These are phyloP conservation scores for Tricholaema leucomelas DNA, from an alignment of 2,113 vertebrate species.

Conservation along the genomic window DNA sequence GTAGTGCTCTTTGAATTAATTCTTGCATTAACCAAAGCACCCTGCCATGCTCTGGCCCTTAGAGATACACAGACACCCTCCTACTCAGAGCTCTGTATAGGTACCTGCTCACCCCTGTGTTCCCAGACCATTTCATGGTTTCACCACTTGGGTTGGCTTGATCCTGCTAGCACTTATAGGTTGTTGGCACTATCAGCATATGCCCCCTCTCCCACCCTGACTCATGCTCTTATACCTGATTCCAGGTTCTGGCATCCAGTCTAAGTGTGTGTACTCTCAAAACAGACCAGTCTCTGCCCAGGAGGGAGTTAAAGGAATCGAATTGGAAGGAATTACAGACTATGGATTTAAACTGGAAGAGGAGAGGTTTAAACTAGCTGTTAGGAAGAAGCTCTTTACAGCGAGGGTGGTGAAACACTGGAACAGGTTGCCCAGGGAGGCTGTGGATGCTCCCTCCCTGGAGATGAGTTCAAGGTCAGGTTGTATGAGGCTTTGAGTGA, in stretches of 20 bases:
- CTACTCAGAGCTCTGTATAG: neutral
- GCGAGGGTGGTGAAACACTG: no score
- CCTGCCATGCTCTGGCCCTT: accelerated
- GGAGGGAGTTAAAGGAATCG: neutral
- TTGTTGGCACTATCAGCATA: neutral
- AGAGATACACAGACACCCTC: neutral
- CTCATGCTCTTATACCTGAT: accelerated
- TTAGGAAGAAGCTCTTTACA: no score
- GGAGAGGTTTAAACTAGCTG: no score
- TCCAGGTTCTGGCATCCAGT: accelerated
- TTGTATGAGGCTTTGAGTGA: no score
- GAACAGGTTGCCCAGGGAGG: no score
- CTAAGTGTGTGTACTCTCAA: neutral
- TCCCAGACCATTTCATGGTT: neutral
- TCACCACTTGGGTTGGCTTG: neutral
- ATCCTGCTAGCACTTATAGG: accelerated
- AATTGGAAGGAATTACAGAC: neutral
- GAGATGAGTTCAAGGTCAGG: no score
- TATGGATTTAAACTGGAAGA: no score
- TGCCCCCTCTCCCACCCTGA: neutral
- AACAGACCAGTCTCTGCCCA: accelerated
- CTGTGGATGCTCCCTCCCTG: no score
- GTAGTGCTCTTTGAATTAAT: neutral
- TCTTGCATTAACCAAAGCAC: neutral
- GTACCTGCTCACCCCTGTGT: neutral